Evolutionary conservation across 2,888 invertebrate species (phyloP).

Genomic region (Diaprepes abbreviatus): DNA sequence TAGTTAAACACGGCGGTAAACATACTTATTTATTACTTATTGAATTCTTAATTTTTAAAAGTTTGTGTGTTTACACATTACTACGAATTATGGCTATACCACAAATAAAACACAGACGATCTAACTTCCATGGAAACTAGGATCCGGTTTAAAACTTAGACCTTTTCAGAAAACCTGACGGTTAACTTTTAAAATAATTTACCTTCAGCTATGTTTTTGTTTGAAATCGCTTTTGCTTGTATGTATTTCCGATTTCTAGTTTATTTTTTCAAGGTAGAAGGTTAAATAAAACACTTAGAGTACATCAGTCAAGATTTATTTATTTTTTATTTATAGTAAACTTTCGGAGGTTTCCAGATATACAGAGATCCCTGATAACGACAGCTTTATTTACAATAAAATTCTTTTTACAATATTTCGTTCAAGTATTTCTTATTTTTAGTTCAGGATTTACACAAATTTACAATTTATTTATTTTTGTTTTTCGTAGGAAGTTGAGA

Average conservation of each 20-base stretch:
- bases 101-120: too few species aligned
- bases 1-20: too few species aligned
- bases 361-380: conserved; percentile 65
- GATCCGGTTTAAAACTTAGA: too few species aligned
- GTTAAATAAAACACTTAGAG: conserved; percentile 47
- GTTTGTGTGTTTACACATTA: too few species aligned
- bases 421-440: conserved; percentile 37
- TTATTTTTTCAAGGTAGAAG: conserved; percentile 36
- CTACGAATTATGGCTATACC: too few species aligned
- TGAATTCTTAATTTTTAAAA: too few species aligned
- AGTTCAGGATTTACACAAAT: conserved; percentile 30
- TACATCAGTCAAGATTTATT: conserved; percentile 57
- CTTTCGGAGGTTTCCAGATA: conserved; percentile 55
- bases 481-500: conserved; percentile 9
- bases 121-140: too few species aligned
- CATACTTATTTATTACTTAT: too few species aligned
- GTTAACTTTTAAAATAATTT: too few species aligned
- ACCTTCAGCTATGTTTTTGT: neutral
- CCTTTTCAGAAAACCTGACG: too few species aligned
- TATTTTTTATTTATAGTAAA: conserved; percentile 49
- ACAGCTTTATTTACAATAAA: conserved; percentile 58
- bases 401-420: conserved; percentile 54
- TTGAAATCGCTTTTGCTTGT: conserved; percentile 7
- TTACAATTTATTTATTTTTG: conserved; percentile 33
- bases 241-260: conserved; percentile 15